Base-by-base conservation (phyloP, 2,888 invertebrate species). In the Pollenia angustigena region DNA sequence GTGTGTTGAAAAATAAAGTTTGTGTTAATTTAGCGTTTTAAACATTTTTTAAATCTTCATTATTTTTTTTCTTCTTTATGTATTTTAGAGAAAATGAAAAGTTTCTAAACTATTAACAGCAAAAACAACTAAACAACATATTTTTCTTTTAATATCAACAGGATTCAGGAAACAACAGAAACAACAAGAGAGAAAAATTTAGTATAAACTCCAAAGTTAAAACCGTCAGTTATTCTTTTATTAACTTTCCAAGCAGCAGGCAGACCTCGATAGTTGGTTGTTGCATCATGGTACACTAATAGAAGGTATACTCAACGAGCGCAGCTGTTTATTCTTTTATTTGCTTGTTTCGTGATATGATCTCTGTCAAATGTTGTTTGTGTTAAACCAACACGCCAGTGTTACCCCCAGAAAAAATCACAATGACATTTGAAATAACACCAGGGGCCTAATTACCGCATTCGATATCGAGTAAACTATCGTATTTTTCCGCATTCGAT, bases 21-120 rank as follows among this genome's bases (percentile, higher is more conserved):
- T 76, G 8, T 62, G 40, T 32, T 56, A 54, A 66, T 56, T 66
- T 46, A 32, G 56, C 56, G n/a, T 12, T 66, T 14, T 4, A 66
- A 14, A 48, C 50, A 46, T 12, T 18, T 64, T 64, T 23, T 44
- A 11, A 62, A 64, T 11, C 46, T 46, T 7, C 11, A n/a, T 62
- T 52, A n/a, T 16, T 23, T 62, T 16, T 44, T 62, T 16, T 44
- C 46, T 46, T 58, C 9, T 23, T 64, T 48, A 40, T 64, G 52
- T 42, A 52, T 64, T 76, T 64, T 23, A 2, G 40, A 32, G 42
- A 16, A 42, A 32, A 56, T 23, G 12, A 64, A 9, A 54, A 48
- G 48, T 66, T 78, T 56, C 16, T 46, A 56, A 23, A 56, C 48
- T n/a, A 56, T 66, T 48, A 23, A 16, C 64, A 76, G 23, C 16